Evolutionary conservation across 2,888 invertebrate species (phyloP).

Genomic region (Orthosia gracilis): DNA sequence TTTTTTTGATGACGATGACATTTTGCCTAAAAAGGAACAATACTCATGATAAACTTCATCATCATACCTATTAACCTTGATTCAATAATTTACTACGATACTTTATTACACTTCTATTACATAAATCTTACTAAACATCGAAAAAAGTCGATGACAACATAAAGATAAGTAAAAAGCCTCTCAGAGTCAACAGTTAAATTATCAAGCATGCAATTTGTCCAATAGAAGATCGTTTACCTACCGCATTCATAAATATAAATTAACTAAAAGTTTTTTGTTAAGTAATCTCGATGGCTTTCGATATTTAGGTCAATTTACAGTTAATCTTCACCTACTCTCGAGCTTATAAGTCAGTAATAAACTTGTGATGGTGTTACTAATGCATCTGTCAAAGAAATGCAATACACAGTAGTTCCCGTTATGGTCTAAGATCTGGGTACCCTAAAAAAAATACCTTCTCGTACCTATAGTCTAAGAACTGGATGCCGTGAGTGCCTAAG

Average conservation of each 20-base stretch:
- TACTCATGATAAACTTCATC: neutral
- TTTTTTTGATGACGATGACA: no score
- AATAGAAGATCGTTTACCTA: conserved; percentile 47
- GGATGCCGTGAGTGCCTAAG: no score
- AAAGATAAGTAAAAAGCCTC: conserved; percentile 51
- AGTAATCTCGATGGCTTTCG: conserved; percentile 29
- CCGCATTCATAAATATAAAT: conserved; percentile 49
- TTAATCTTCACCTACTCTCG: conserved; percentile 11
- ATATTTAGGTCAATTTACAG: conserved; percentile 47
- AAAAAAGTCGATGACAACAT: conserved; percentile 41
- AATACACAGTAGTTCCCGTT: no score
- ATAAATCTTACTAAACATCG: conserved; percentile 19
- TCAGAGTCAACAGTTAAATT: conserved; percentile 30
- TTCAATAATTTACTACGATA: conserved; percentile 2
- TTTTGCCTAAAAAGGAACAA: neutral
- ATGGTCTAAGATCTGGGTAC: no score
- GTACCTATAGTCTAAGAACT: no score
- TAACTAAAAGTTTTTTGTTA: conserved; percentile 47
- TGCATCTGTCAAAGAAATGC: neutral
- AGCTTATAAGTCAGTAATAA: conserved; percentile 11
- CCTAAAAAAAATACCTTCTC: no score
- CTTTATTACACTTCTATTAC: neutral
- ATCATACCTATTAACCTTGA: conserved; percentile 29
- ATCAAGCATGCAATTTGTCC: conserved; percentile 44
- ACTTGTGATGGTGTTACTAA: neutral